Conservation (phyloP, 2,113 vertebrate genomes). For the Charina bottae region DNA sequence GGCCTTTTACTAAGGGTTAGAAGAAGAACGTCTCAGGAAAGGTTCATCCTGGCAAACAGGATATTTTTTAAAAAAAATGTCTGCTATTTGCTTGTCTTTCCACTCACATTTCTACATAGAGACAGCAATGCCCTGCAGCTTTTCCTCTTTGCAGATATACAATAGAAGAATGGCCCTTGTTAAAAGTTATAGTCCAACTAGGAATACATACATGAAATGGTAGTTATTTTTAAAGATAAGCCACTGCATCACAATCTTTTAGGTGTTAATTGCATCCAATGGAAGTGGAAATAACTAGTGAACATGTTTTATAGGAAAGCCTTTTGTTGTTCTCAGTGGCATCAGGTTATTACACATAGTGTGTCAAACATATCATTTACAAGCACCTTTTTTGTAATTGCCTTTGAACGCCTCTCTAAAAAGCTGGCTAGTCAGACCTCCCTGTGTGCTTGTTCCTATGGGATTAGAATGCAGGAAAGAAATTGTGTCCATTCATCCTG, state of each 20-base stretch:
- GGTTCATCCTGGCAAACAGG: neutral
- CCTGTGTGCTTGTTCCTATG: neutral
- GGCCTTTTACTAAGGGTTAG: neutral
- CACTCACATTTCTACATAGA: neutral
- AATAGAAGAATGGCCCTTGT: neutral
- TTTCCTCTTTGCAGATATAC: neutral
- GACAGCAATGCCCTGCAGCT: neutral
- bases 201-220: neutral
- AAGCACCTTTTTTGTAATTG: constrained; percentile 4
- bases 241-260: neutral
- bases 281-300: neutral
- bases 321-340: constrained; percentile 9
- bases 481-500: constrained; percentile 3
- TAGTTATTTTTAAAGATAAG: neutral
- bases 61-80: neutral
- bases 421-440: constrained; percentile 17
- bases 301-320: neutral
- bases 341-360: neutral
- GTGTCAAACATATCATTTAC: constrained; percentile 6
- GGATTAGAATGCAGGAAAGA: constrained; percentile 21
- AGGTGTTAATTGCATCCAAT: neutral
- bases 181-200: neutral
- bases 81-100: neutral
- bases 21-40: neutral
- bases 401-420: constrained; percentile 19